Base-by-base conservation (phyloP, 2,888 invertebrate species). In the Magallana nippona region DNA sequence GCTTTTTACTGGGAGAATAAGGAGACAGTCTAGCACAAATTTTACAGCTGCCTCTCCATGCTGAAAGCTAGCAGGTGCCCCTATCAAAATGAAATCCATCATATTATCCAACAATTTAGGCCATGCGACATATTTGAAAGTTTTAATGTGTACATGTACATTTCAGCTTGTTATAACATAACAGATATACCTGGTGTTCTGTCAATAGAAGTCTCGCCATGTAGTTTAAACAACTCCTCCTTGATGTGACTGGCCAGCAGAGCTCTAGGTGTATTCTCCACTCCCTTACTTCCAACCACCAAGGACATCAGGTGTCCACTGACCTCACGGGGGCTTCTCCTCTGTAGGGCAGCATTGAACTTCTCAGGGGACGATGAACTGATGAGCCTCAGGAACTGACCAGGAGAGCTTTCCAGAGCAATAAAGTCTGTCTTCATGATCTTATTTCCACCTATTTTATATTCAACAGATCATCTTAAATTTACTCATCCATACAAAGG, bases 221-320 rank as follows among this genome's bases (percentile, higher is more conserved):
- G 91, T 82, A 92, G 82, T 57, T 88, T 88, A 79, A 91, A 88
- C 44, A 94, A 89, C 0, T 90, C 91, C 11, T 92, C 89, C 81
- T 91, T 91, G 81, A 94, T 86, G 71, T 92, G 92, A 71, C 93
- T 93, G 19, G 92, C 89, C 78, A 94, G 87, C 78, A 94, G 87
- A 10, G 93, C 92, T 57, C 92, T 82, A 0, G 93, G 93, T 17
- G 91, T 90, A 84, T 90, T 91, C 62, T 89, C 90, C 32, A 92
- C 80, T 10, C 93, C 93, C 81, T 90, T 91, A 83, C 91, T 91
- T n/a, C 87, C 83, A 27, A 91, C 91, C n/a, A 93, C 88, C 82
- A 93, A 86, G 10, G 94, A 94, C 55, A 92, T 92, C 79, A 94
- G 88, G 80, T 93, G 93, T 27, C 94, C 94, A 83, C 91, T 90